These are phyloP conservation scores for Tachypleus tridentatus DNA, from an alignment of 1,140 invertebrate species.

Conservation along the genomic window DNA sequence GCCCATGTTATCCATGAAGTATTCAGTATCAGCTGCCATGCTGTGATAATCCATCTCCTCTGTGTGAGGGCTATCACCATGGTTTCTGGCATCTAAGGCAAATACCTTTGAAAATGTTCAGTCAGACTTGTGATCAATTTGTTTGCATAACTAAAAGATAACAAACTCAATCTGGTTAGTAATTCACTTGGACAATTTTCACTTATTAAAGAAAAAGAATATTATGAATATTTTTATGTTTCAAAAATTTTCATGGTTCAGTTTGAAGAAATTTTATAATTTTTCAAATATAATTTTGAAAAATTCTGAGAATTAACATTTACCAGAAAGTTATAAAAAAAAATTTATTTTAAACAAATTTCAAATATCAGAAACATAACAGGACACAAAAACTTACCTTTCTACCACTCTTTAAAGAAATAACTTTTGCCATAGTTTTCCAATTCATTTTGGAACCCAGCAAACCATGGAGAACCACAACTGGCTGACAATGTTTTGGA, in stretches of 20 bases:
- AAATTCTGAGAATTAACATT: background rate
- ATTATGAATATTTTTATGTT: constrained; percentile 4
- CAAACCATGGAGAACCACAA: constrained; percentile 73
- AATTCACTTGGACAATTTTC: no score
- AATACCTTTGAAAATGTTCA: constrained; percentile 44
- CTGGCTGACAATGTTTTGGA: constrained; percentile 36
- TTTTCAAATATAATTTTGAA: no score
- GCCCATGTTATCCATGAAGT: constrained; percentile 47
- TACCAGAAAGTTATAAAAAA: background rate
- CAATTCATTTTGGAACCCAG: constrained; percentile 78
- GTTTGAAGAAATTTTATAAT: background rate
- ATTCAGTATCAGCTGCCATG: constrained; percentile 55
- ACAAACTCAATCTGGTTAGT: background rate
- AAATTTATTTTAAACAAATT: background rate
- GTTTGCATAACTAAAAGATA: background rate
- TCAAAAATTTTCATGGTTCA: background rate
- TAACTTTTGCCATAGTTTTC: constrained; percentile 59
- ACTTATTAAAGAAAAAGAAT: background rate
- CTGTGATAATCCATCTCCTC: constrained; percentile 52
- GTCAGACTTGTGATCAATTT: background rate
- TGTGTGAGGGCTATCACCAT: constrained; percentile 75
- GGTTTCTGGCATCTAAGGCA: constrained; percentile 73
- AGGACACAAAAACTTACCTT: constrained; percentile 37
- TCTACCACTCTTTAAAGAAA: constrained; percentile 48
- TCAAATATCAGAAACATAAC: background rate